A percentile compares a stretch with the other conserved stretches of the same genome.
Evolutionary conservation across 2,113 vertebrate species (phyloP).

Genomic region (Bos indicus): DNA sequence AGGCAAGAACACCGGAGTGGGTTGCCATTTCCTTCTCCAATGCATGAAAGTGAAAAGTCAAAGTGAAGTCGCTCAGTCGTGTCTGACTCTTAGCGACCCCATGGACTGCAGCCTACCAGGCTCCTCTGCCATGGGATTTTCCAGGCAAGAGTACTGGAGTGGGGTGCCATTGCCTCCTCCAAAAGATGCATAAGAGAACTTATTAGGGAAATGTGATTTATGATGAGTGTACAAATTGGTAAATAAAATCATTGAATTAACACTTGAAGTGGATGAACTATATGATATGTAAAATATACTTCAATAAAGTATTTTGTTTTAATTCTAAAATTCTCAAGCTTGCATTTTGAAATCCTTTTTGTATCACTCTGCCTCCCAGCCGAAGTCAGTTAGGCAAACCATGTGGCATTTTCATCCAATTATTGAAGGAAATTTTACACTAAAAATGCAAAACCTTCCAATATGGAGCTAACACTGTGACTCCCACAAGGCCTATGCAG

Average conservation of each 20-base stretch:
- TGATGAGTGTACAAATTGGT: not conserved
- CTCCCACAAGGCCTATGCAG: not conserved
- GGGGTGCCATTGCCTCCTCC: no score
- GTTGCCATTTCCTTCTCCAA: no score
- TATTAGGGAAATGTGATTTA: not conserved
- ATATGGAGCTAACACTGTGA: not conserved
- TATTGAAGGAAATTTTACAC: not conserved
- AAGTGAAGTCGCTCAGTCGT: no score
- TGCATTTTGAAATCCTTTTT: not conserved
- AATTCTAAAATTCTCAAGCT: not conserved
- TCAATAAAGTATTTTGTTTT: not conserved
- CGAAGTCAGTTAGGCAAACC: not conserved
- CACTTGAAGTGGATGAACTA: not conserved
- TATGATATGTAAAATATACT: not conserved
- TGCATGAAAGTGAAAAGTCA: no score
- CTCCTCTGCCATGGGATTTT: no score
- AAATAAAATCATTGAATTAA: not conserved
- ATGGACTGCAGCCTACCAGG: no score
- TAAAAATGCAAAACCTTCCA: not conserved
- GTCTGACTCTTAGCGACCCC: no score
- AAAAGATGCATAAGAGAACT: not conserved
- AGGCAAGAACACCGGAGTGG: no score
- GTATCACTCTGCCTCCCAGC: not conserved
- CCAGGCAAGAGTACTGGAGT: no score
- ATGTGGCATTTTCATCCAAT: not conserved